A percentile compares a stretch with the other conserved stretches of the same genome.
phyloP scores from a whole-genome alignment of 2,888 invertebrate genomes.

The Acronicta psi region DNA sequence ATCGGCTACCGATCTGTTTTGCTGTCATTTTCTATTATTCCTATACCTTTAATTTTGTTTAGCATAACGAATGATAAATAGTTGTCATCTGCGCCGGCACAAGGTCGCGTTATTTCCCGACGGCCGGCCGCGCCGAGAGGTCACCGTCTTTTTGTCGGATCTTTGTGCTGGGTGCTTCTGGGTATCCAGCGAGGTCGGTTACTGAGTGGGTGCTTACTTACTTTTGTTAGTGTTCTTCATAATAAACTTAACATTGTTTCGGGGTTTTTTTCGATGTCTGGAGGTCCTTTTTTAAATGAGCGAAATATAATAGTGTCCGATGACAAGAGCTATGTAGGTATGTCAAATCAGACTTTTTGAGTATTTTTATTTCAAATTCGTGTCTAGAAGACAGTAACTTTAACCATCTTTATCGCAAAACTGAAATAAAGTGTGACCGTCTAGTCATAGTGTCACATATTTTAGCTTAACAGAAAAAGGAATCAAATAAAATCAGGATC shows the following conservation, averaged over 20 bases:
- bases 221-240: not conserved
- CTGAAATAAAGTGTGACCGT: no score
- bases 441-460: no score
- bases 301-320: slow-evolving; percentile 1
- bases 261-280: slow-evolving; percentile 11
- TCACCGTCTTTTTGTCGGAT: slow-evolving; percentile 40
- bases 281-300: slow-evolving; percentile 18
- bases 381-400: no score
- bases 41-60: not conserved
- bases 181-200: slow-evolving; percentile 53
- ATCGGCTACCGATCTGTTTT: not conserved
- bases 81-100: slow-evolving; percentile 33
- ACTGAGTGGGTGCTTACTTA: slow-evolving; percentile 23
- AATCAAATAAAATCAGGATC: no score
- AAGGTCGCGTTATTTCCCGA: slow-evolving; percentile 43
- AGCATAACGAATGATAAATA: slow-evolving; percentile 10
- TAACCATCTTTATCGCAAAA: no score
- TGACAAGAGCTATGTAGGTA: no score
- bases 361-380: no score
- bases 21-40: not conserved
- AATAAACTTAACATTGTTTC: slow-evolving; percentile 5
- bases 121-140: slow-evolving; percentile 46
- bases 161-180: slow-evolving; percentile 37
- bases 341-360: no score
- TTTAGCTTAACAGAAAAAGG: no score